Conservation (phyloP, 2,113 vertebrate species). For the Zosterops lateralis region DNA sequence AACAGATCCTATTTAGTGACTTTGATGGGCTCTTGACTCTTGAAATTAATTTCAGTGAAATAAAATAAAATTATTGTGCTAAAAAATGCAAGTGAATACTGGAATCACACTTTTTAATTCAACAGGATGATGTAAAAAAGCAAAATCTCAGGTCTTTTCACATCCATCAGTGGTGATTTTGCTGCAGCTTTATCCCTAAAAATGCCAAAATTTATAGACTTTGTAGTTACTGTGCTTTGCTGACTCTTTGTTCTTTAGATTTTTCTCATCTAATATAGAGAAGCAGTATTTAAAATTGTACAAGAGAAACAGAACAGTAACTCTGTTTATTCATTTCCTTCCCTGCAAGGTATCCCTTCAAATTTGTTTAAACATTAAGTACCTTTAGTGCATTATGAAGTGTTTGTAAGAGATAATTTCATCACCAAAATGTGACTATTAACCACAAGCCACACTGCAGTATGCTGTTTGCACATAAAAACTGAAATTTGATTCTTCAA, state of each 20-base stretch:
- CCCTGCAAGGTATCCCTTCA: not conserved
- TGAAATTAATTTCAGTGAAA: not conserved
- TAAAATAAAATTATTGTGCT: not conserved
- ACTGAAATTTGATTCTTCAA: not conserved
- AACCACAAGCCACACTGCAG: not conserved
- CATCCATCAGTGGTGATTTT: not conserved
- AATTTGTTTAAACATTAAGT: not conserved
- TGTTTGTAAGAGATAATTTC: not conserved
- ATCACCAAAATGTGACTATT: constrained; percentile 28
- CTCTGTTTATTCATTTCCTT: not conserved
- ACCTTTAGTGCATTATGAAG: not conserved
- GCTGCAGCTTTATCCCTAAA: not conserved
- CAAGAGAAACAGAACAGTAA: not conserved
- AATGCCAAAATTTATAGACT: not conserved
- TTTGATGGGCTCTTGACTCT: not conserved
- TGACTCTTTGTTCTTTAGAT: not conserved
- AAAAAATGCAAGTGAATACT: not conserved
- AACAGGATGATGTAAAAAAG: not conserved
- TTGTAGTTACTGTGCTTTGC: constrained; percentile 11
- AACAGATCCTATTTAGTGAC: not conserved
- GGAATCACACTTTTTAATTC: not conserved
- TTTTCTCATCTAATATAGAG: constrained; percentile 5
- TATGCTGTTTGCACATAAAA: not conserved
- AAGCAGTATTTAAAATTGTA: not conserved
- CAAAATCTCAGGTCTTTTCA: not conserved